Evolutionary conservation across 2,797 vertebrate genomes (phyloP).

Genomic region (Gallinago stenura): DNA sequence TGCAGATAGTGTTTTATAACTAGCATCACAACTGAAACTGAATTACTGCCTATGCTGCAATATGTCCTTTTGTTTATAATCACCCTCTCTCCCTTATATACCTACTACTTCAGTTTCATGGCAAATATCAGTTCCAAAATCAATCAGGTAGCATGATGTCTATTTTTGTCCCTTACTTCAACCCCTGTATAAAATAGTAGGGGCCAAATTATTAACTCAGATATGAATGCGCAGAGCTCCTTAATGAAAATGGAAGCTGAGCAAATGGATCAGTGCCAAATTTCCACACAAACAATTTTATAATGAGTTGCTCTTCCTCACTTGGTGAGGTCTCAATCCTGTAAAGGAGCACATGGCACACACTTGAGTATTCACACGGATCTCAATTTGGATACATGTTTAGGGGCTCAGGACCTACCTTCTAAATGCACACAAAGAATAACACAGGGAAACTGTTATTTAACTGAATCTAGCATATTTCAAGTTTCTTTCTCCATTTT

Average conservation of each 20-base stretch:
- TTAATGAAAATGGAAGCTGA: neutral
- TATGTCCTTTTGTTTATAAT: constrained; percentile 36
- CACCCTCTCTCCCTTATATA: constrained; percentile 12
- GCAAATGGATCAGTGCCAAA: neutral
- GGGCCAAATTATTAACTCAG: neutral
- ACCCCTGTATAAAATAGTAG: neutral
- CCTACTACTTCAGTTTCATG: neutral
- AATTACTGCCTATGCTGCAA: constrained; percentile 58
- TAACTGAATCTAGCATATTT: neutral
- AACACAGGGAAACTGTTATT: neutral
- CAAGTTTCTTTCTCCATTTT: neutral
- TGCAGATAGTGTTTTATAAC: constrained; percentile 72
- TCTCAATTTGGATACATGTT: neutral
- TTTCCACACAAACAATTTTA: neutral
- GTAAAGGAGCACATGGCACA: neutral
- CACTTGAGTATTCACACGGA: neutral
- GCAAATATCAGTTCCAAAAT: constrained; percentile 51
- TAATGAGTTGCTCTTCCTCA: neutral
- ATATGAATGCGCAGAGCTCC: neutral
- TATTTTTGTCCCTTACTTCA: constrained; percentile 46
- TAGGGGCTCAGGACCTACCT: neutral
- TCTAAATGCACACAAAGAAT: neutral
- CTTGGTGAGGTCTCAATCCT: neutral
- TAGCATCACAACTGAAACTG: constrained; percentile 52
- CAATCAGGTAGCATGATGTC: constrained; percentile 44